Conservation (phyloP, 2,888 invertebrate species). For the Bellardia pandia region DNA sequence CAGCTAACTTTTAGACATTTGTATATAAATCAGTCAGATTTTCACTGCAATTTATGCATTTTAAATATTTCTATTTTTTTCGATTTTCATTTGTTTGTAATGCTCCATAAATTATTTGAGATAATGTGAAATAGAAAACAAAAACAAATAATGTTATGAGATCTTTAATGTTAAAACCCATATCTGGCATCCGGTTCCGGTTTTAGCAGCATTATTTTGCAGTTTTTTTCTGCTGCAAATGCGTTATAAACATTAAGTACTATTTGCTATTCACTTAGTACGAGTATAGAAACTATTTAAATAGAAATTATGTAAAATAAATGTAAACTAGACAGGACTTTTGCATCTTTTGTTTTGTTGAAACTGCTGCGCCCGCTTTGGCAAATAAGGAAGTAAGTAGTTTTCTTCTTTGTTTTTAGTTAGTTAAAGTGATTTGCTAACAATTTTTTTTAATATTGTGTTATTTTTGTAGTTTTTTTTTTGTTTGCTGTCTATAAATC, state of each 20-base stretch:
- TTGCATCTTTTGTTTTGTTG: constrained; percentile 42
- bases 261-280: neutral
- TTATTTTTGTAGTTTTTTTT: constrained; percentile 5
- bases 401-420: constrained; percentile 15
- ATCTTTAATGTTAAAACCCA: constrained; percentile 67
- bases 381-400: constrained; percentile 68
- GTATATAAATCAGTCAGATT: neutral
- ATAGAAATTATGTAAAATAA: constrained; percentile 44
- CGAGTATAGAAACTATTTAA: constrained; percentile 15
- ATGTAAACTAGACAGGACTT: constrained; percentile 37
- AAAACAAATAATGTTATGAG: constrained; percentile 63
- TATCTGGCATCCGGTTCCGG: constrained; percentile 70
- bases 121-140: constrained; percentile 25
- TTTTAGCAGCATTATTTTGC: constrained; percentile 30
- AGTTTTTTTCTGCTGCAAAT: constrained; percentile 2
- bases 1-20: neutral
- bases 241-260: neutral
- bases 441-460: constrained; percentile 29
- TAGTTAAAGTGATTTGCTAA: constrained; percentile 37
- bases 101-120: constrained; percentile 63
- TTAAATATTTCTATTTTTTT: neutral
- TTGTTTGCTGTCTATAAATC: neutral
- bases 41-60: neutral
- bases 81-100: constrained; percentile 35
- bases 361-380: constrained; percentile 41